Percentiles rank a stretch among this genome's conserved stretches.
These are phyloP conservation scores for Seira musarum DNA, from an alignment of 2,888 invertebrate genomes.

Conservation along the genomic window DNA sequence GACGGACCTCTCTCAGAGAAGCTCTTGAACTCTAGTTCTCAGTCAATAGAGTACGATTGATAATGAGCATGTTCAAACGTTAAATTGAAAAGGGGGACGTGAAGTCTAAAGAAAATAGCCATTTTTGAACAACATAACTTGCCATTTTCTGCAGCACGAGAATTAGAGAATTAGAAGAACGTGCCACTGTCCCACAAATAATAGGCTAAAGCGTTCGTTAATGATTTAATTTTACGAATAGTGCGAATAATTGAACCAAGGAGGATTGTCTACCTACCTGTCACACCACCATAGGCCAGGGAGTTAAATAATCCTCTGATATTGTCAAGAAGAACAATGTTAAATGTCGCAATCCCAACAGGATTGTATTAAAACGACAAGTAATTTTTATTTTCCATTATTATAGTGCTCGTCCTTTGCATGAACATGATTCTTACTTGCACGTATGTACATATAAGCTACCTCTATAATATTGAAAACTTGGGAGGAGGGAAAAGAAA, in stretches of 20 bases:
- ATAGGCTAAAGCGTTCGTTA: not conserved
- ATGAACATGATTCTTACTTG: not conserved
- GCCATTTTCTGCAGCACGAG: not conserved
- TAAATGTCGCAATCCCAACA: constrained; percentile 29
- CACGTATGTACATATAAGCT: not conserved
- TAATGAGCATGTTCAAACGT: not conserved
- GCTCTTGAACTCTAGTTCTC: constrained; percentile 60
- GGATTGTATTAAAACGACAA: not conserved
- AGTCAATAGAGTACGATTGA: constrained; percentile 34
- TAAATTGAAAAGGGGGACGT: not conserved
- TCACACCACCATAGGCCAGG: not conserved
- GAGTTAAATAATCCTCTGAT: constrained; percentile 20
- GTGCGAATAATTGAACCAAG: not conserved
- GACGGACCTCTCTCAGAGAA: constrained; percentile 37
- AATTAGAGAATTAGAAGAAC: not conserved
- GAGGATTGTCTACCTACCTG: not conserved
- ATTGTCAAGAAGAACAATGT: constrained; percentile 17
- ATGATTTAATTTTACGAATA: constrained; percentile 18
- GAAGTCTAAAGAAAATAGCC: not conserved
- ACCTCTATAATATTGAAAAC: not conserved
- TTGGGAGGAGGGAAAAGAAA: not conserved
- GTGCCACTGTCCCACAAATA: not conserved
- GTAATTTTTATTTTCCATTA: not conserved
- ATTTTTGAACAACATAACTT: not conserved
- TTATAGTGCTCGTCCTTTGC: not conserved